Conservation (phyloP, 2,888 invertebrate species). For the Papilio demoleus region DNA sequence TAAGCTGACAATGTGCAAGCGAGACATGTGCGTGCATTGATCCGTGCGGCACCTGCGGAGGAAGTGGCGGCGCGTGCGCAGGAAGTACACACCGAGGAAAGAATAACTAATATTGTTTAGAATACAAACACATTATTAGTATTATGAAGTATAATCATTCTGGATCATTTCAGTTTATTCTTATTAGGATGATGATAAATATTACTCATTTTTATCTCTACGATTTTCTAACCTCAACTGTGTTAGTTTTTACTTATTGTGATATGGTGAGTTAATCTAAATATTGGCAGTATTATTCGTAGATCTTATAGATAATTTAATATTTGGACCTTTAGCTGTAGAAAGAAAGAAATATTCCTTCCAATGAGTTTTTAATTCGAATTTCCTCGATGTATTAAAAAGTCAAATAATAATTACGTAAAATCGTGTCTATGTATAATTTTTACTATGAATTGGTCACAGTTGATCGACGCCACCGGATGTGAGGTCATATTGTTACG, state of each 20-base stretch:
- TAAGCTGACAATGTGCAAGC: not conserved
- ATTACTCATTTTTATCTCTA: not conserved
- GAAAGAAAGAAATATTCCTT: not conserved
- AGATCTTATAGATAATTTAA: not conserved
- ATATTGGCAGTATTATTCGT: not conserved
- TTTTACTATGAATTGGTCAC: constrained; percentile 13
- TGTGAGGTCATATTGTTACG: constrained; percentile 4
- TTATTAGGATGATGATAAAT: not conserved
- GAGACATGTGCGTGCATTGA: constrained; percentile 25
- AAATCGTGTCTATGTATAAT: no score
- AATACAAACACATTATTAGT: not conserved
- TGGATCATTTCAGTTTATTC: not conserved
- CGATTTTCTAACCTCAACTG: not conserved
- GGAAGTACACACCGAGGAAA: constrained; percentile 41
- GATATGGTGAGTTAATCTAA: not conserved
- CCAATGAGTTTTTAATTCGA: no score
- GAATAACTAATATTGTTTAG: constrained; percentile 33
- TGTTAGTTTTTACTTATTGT: no score
- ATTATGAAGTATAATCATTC: not conserved
- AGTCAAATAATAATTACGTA: no score
- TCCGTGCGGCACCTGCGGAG: constrained; percentile 38
- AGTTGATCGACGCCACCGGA: not conserved
- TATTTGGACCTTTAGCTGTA: not conserved
- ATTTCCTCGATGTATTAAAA: no score
- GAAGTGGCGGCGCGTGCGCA: constrained; percentile 43